Base-by-base conservation (phyloP, 2,797 vertebrate genomes). In the Sebastes vulpes region DNA sequence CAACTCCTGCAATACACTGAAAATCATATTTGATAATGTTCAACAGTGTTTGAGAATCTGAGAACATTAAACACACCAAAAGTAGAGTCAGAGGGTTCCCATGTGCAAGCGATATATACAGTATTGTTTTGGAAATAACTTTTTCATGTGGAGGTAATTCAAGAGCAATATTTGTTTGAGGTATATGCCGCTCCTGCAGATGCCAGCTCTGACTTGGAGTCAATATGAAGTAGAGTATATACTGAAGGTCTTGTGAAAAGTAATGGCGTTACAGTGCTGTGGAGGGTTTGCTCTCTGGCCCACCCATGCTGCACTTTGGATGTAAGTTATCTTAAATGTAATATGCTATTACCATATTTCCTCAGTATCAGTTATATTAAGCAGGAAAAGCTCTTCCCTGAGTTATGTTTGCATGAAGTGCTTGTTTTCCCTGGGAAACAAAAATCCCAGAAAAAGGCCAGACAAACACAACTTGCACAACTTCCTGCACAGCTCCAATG, bases 401-500 rank as follows among this genome's bases (percentile, higher is more conserved):
- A 72, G 46, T 71, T 76, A 3, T 68, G 5, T 50, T 57, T 75
- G 52, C 65, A 61, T 76, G 28, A 64, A 83, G 29, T 54, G 70
- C 20, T 64, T 76, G 56, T 78, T 76, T 53, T 60, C 25, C 75
- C 76, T 9, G 3, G 8, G 70, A 75, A 82, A 82, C 74, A 63
- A 54, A 61, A 75, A 68, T 78, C 63, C 31, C 14, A 72, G 68
- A 46, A 69, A 82, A 83, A 85, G 38, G 58, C 67, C 75, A 76
- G 80, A 85, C 72, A 72, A 79, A 79, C 67, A 65, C 26, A 65
- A 81, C 57, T 86, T 81, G 54, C 52, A 74, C 86, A 83, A 84
- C 88, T 87, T 89, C 84, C 85, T 88, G 67, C 82, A 77, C 42
- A 35, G 56, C 60, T 86, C 71, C 74, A 88, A 46, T 74, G 81